phyloP scores from a whole-genome alignment of 2,797 vertebrate genomes.

The Coregonus suidteri region DNA sequence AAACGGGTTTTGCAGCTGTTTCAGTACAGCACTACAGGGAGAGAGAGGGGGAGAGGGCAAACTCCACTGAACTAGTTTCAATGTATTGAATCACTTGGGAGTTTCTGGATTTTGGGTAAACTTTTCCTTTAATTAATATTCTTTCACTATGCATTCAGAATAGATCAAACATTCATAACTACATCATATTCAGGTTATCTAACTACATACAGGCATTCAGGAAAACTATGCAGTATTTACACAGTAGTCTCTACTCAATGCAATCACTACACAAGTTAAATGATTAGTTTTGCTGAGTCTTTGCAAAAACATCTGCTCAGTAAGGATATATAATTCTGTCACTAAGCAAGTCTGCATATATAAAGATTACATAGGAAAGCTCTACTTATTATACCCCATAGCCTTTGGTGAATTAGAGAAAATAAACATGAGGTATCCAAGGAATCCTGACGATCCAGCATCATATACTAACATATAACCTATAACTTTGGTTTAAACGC shows the following conservation, averaged over 20 bases:
- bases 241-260: neutral
- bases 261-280: neutral
- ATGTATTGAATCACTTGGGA: neutral
- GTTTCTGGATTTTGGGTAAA: neutral
- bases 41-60: too few species aligned
- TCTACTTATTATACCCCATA: neutral
- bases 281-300: neutral
- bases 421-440: neutral
- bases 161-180: neutral
- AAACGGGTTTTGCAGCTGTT: too few species aligned
- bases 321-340: neutral
- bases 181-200: neutral
- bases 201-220: neutral
- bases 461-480: neutral
- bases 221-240: constrained; percentile 13
- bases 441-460: neutral
- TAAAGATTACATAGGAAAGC: neutral
- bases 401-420: neutral
- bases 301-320: neutral
- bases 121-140: neutral
- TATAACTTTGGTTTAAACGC: neutral
- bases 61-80: constrained; percentile 1
- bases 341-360: neutral
- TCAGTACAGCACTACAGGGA: too few species aligned
- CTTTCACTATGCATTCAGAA: neutral